Conservation (phyloP, 2,113 vertebrate genomes). For the Pampusana beccarii region DNA sequence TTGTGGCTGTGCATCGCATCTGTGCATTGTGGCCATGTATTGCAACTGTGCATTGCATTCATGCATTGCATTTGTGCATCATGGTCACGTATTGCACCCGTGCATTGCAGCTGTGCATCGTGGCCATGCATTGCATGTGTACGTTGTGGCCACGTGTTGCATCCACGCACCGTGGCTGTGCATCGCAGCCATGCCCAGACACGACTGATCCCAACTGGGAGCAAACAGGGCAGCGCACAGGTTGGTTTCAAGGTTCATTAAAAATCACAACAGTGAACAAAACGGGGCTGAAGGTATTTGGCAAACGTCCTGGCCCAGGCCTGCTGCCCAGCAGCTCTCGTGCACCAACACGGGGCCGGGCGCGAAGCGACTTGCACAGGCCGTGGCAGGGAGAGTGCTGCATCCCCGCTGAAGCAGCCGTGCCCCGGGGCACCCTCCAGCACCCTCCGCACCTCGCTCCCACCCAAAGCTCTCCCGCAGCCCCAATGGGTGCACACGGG, state of each 20-base stretch:
- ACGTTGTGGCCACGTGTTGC: no score
- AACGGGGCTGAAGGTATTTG: not conserved
- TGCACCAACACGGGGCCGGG: fast-evolving
- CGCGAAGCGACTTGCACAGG: fast-evolving
- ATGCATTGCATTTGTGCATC: no score
- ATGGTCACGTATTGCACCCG: no score
- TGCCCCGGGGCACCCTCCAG: not conserved
- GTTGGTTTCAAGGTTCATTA: not conserved
- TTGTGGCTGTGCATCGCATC: no score
- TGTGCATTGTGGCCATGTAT: no score
- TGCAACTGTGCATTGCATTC: no score
- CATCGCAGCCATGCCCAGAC: not conserved
- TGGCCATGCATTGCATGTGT: no score
- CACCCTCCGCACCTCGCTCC: not conserved
- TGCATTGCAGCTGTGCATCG: no score
- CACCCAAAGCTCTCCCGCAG: not conserved
- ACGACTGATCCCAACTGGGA: fast-evolving
- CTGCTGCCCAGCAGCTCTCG: not conserved
- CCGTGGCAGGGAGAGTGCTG: fast-evolving
- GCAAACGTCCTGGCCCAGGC: not conserved
- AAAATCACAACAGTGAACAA: fast-evolving
- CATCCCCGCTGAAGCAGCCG: fast-evolving
- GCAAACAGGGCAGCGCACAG: fast-evolving
- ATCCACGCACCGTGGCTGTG: not conserved
- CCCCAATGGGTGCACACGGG: fast-evolving